A percentile compares a stretch with the other conserved stretches of the same genome.
Conservation (phyloP, 2,113 vertebrate species). For the Protobothrops mucrosquamatus region DNA sequence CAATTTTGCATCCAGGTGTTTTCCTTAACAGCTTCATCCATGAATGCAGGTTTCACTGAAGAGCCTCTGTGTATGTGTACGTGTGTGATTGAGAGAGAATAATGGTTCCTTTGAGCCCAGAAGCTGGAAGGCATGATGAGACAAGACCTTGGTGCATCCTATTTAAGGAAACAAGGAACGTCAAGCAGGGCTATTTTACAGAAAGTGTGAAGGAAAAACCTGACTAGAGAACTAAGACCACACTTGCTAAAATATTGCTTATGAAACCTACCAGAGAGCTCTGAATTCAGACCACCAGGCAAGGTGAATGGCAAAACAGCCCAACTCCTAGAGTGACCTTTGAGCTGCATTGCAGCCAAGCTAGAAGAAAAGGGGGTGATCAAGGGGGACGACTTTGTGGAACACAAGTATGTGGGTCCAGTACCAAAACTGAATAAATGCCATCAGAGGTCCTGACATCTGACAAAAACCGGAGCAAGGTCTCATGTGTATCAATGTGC, state of each 20-base stretch:
- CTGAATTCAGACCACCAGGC: neutral
- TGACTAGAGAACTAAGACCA: neutral
- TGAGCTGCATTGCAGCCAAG: neutral
- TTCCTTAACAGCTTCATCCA: neutral
- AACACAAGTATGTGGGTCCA: neutral
- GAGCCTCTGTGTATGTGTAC: neutral
- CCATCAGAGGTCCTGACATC: neutral
- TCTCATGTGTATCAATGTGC: neutral
- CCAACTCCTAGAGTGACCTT: neutral
- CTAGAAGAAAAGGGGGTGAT: neutral
- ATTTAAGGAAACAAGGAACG: neutral
- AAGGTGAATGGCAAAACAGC: neutral
- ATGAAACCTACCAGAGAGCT: neutral
- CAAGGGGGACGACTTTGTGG: neutral
- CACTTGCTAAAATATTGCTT: neutral
- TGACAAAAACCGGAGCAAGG: neutral
- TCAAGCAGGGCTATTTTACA: neutral
- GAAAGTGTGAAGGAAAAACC: neutral
- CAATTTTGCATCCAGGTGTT: neutral
- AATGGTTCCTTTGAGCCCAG: neutral
- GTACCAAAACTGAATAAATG: neutral
- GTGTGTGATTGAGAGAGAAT: neutral
- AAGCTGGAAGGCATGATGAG: neutral
- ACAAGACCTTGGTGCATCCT: neutral
- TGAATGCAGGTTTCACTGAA: neutral